These are phyloP conservation scores for Poeciliopsis occidentalis DNA, from an alignment of 2,113 vertebrate genomes.

Conservation along the genomic window DNA sequence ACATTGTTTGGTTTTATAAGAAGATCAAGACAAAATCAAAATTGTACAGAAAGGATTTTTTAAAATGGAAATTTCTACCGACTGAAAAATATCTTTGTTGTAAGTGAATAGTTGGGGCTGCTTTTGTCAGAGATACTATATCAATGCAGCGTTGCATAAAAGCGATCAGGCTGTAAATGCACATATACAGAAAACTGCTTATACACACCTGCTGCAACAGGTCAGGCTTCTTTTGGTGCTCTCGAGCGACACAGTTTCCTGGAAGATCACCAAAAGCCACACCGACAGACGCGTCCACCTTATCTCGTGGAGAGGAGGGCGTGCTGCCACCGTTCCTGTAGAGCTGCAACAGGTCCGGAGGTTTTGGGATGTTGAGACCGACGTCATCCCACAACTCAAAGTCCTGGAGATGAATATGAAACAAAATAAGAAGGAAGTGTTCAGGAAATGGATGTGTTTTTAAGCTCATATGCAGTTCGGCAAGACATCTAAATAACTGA, in stretches of 20 bases:
- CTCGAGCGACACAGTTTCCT: constrained; percentile 69
- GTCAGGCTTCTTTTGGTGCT: constrained; percentile 65
- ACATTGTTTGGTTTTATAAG: too few species aligned
- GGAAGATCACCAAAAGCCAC: constrained; percentile 86
- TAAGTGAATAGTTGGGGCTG: too few species aligned
- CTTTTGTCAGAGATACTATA: too few species aligned
- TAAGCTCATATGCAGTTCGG: neutral
- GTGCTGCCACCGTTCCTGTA: constrained; percentile 92
- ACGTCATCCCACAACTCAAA: constrained; percentile 99
- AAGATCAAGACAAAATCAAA: too few species aligned
- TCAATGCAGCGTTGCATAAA: too few species aligned
- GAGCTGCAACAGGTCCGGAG: constrained; percentile 92
- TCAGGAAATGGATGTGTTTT: neutral
- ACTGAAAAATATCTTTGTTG: too few species aligned
- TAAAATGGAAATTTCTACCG: too few species aligned
- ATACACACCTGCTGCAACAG: constrained; percentile 67
- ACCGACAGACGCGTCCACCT: constrained; percentile 87
- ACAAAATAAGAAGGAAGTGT: neutral
- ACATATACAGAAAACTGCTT: neutral
- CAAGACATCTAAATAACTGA: too few species aligned
- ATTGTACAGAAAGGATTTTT: too few species aligned
- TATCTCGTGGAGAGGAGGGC: constrained; percentile 79
- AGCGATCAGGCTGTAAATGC: neutral
- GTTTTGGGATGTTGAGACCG: constrained; percentile 97
- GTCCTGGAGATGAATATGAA: constrained; percentile 81